Conservation (phyloP, 2,888 invertebrate species). For the Microctonus hyperodae region DNA sequence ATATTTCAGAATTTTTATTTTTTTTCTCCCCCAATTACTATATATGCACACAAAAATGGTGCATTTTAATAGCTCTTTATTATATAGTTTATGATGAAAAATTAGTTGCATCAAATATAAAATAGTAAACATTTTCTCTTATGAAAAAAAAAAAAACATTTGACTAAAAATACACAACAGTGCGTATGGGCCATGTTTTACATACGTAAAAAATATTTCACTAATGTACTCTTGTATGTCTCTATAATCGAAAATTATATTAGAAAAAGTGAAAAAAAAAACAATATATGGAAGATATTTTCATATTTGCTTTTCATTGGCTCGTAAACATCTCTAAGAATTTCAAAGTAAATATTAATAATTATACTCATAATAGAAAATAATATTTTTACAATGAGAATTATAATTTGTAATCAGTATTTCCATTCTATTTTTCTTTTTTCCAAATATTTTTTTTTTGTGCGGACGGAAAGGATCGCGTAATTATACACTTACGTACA, state of each 20-base stretch:
- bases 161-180: background rate
- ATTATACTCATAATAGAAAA: background rate
- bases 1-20: background rate
- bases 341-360: background rate
- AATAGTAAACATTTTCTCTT: background rate
- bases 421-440: background rate
- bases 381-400: background rate
- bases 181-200: background rate
- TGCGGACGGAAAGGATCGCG: conserved; percentile 30
- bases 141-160: background rate
- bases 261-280: background rate
- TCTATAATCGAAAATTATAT: background rate
- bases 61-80: background rate
- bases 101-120: background rate
- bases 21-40: background rate
- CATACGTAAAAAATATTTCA: background rate
- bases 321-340: background rate
- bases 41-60: background rate
- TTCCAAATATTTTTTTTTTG: conserved; percentile 10
- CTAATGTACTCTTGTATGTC: background rate
- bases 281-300: background rate
- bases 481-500: background rate
- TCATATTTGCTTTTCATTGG: background rate
- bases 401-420: background rate
- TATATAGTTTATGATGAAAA: background rate